phyloP scores from a whole-genome alignment of 2,113 vertebrate species.

The Aleadryas rufinucha region DNA sequence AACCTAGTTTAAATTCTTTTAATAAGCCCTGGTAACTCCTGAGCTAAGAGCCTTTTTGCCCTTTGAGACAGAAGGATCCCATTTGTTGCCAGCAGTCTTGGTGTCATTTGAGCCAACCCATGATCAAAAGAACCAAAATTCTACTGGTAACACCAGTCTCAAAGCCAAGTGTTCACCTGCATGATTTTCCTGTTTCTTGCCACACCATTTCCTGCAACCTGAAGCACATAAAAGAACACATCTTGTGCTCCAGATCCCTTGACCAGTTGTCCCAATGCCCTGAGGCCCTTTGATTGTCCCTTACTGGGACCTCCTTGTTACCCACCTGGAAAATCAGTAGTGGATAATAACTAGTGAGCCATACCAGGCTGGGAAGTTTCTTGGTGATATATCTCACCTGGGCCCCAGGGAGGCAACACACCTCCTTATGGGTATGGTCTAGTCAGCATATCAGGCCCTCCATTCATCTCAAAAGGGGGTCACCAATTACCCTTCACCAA shows the following conservation, averaged over 20 bases:
- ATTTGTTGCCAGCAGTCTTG: not conserved
- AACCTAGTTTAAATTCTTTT: not conserved
- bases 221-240: not conserved
- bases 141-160: not conserved
- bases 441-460: not conserved
- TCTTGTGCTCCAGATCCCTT: not conserved
- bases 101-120: not conserved
- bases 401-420: not conserved
- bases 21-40: not conserved
- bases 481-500: not conserved
- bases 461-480: not conserved
- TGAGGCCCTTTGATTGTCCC: not conserved
- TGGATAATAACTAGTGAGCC: not conserved
- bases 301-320: not conserved
- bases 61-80: not conserved
- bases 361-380: not conserved
- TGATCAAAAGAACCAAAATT: not conserved
- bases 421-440: not conserved
- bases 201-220: not conserved
- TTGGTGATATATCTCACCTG: not conserved
- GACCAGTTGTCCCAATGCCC: not conserved
- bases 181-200: not conserved
- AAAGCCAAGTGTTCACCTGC: not conserved
- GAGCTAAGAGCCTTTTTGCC: not conserved
- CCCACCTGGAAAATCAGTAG: not conserved